Conservation (phyloP, 2,113 vertebrate genomes). For the Mus spicilegus region DNA sequence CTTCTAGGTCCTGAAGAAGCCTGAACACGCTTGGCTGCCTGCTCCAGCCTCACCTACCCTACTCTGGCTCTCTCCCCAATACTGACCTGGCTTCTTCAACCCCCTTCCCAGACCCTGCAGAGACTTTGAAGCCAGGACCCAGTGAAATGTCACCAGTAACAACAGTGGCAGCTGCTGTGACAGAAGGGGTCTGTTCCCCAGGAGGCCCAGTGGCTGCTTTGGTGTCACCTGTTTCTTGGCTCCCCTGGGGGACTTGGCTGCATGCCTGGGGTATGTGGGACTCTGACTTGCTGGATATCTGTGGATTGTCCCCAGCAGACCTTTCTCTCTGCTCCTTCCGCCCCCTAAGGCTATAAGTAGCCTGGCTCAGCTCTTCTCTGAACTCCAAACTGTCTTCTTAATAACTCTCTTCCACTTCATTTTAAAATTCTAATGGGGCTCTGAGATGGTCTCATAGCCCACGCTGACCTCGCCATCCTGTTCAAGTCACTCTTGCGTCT, state of each 20-base stretch:
- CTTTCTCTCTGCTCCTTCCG: not conserved
- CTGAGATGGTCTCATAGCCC: not conserved
- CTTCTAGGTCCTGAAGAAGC: not conserved
- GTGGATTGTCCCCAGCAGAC: not conserved
- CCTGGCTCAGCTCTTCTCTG: not conserved
- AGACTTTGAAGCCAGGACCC: slow-evolving; percentile 72
- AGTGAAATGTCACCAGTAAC: slow-evolving; percentile 72
- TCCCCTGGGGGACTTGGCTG: not conserved
- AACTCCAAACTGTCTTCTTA: not conserved
- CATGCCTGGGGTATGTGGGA: not conserved
- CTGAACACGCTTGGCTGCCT: not conserved
- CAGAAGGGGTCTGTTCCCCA: slow-evolving; percentile 19
- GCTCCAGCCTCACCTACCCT: accelerated
- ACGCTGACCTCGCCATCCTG: not conserved
- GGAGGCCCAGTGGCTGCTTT: slow-evolving; percentile 21
- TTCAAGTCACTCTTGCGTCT: not conserved
- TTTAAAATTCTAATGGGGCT: not conserved
- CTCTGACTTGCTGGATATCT: not conserved
- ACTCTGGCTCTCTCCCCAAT: not conserved
- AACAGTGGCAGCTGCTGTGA: slow-evolving; percentile 43
- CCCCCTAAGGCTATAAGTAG: not conserved
- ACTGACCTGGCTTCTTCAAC: not conserved
- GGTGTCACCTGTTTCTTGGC: not conserved
- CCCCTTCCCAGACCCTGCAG: not conserved
- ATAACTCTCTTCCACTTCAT: not conserved